phyloP scores from a whole-genome alignment of 2,113 vertebrate genomes.

The Cyphomyrus discorhynchus region DNA sequence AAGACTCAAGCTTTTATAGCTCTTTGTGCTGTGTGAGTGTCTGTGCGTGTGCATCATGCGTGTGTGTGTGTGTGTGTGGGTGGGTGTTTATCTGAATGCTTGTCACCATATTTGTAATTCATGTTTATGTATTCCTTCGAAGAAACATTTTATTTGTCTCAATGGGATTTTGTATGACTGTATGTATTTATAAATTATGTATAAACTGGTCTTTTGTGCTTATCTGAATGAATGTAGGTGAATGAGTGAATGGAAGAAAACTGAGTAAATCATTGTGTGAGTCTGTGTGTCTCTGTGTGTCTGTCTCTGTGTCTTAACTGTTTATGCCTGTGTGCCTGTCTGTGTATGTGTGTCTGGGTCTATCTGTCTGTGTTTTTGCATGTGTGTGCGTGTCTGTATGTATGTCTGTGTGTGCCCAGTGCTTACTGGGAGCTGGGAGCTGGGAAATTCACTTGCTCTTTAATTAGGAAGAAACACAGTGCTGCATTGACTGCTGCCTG shows the following conservation, averaged over 20 bases:
- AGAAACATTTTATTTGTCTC: background rate
- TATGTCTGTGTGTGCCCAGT: background rate
- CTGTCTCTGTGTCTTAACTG: background rate
- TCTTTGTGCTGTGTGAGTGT: background rate
- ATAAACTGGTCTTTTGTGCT: background rate
- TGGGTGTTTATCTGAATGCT: background rate
- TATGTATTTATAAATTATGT: background rate
- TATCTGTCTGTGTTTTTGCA: background rate
- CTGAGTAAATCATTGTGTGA: background rate
- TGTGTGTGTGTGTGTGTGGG: background rate
- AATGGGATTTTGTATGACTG: background rate
- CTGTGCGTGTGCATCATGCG: too few species aligned
- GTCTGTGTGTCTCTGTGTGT: background rate
- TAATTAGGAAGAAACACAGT: conserved; percentile 49
- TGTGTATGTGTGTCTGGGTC: background rate
- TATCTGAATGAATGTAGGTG: background rate
- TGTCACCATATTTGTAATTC: background rate
- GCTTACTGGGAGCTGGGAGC: conserved; percentile 22
- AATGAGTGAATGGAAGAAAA: background rate
- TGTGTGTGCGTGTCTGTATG: background rate
- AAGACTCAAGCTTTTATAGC: background rate
- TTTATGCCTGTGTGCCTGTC: background rate
- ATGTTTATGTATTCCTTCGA: background rate
- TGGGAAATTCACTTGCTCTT: conserved; percentile 36
- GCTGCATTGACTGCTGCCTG: conserved; percentile 26